Evolutionary conservation across 2,113 vertebrate genomes (phyloP).

Genomic region (Bufo gargarizans): DNA sequence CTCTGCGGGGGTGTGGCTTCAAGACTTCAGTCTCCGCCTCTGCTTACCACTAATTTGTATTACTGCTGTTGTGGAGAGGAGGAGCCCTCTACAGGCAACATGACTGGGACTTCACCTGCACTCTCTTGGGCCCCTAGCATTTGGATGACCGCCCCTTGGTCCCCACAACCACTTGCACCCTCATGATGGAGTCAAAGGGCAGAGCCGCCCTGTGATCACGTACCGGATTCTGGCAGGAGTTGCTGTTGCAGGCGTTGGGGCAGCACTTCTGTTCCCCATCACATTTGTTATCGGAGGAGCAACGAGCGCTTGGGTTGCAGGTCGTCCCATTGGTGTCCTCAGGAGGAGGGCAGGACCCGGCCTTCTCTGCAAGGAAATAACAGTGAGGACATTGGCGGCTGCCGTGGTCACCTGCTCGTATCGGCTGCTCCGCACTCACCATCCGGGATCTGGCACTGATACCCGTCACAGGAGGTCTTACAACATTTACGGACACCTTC

Average conservation of each 20-base stretch:
- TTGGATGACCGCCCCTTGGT: not conserved
- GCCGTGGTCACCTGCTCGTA: not conserved
- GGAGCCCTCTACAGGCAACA: no score
- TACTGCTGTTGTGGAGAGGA: no score
- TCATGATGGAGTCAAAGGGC: not conserved
- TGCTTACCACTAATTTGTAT: no score
- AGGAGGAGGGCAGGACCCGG: slow-evolving; percentile 7
- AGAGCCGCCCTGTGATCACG: not conserved
- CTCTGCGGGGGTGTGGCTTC: no score
- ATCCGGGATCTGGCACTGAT: slow-evolving; percentile 18
- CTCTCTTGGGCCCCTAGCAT: not conserved
- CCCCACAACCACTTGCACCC: no score
- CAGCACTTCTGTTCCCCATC: slow-evolving; percentile 13
- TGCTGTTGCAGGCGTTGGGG: not conserved
- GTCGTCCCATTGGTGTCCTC: not conserved
- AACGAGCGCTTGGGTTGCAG: not conserved
- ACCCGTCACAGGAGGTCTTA: slow-evolving; percentile 20
- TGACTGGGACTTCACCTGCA: no score
- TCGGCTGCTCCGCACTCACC: not conserved
- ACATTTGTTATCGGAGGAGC: slow-evolving; percentile 30
- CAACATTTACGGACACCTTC: slow-evolving; percentile 20
- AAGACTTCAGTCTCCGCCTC: no score
- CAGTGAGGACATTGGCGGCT: not conserved
- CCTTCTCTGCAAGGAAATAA: slow-evolving; percentile 20
- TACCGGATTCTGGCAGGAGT: not conserved